Evolutionary conservation across 1,140 invertebrate species (phyloP), one percentile per base, ranked within the genome.

Genomic region (Sminthurinus signatus): DNA sequence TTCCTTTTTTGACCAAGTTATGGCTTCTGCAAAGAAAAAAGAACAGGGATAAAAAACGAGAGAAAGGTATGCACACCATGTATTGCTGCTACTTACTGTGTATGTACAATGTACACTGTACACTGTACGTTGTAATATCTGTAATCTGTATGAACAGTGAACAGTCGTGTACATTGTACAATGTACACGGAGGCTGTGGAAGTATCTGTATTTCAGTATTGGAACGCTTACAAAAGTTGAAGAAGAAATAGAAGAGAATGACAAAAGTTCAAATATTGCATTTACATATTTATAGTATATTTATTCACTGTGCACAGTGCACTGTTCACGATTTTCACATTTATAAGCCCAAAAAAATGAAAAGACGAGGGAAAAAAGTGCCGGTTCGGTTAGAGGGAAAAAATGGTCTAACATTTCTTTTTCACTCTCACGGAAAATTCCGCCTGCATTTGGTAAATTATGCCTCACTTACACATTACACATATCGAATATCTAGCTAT

Each of bases 1-100:
- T 46, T 46, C 44, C 44, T 46, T 46, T 46, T 46, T 46, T 46
- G 32, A 36, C 32, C 32, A 36, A 36, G 15, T 21, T 46, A 21
- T n/a, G 15, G 21, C 44, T 21, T 46, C n/a, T 46, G 44, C 3
- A 46, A 36, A 15, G 32, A 36, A 15, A n/a, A n/a, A n/a, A n/a
- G n/a, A 17, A 39, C 36, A 39, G 8, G 17, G 8, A 8, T 39
- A 39, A 39, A 10, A 39, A 10, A 10, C 36, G 36, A 39, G 8
- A 10, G 8, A 10, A 17, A 17, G 36, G 36, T 39, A 10, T 17
- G 36, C 8, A 17, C 8, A 10, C 36, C 36, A 39, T 39, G 8
- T 39, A 10, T 39, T 39, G 36, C 17, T 8, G 8, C 8, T 17
- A 10, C 36, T 10, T 17, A 39, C 36, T 39, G 36, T 17, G 36